Evolutionary conservation across 2,797 vertebrate genomes (phyloP).

Genomic region (Enteromius anoplus): DNA sequence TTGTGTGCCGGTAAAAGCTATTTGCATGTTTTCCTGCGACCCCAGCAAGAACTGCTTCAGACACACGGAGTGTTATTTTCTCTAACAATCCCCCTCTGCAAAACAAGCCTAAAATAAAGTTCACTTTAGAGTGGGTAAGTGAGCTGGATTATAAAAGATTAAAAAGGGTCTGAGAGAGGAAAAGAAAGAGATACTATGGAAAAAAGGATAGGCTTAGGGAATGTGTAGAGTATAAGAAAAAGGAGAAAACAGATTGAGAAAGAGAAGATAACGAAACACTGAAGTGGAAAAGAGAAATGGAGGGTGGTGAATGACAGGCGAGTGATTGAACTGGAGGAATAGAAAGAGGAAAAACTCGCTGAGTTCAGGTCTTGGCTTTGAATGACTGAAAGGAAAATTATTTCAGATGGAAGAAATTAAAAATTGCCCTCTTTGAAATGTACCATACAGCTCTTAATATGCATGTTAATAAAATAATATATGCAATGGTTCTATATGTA

Average conservation of each 20-base stretch:
- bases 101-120: conserved; percentile 58
- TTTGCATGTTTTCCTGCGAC: neutral
- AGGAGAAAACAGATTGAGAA: conserved; percentile 8
- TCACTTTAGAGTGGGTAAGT: conserved; percentile 28
- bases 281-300: conserved; percentile 15
- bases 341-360: neutral
- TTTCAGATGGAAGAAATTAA: conserved; percentile 35
- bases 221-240: neutral
- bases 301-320: conserved; percentile 8
- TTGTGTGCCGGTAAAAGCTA: neutral
- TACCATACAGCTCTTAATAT: conserved; percentile 1
- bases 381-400: neutral
- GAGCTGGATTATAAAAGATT: conserved; percentile 48
- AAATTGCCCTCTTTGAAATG: conserved; percentile 1
- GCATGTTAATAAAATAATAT: neutral
- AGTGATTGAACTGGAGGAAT: conserved; percentile 18
- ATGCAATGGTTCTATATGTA: neutral
- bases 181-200: conserved; percentile 13
- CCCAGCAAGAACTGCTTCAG: conserved; percentile 1
- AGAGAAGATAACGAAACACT: neutral
- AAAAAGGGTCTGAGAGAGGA: conserved; percentile 25
- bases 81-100: conserved; percentile 19
- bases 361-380: neutral
- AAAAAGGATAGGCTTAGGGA: neutral
- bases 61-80: conserved; percentile 6